Base-by-base conservation (phyloP, 2,888 invertebrate genomes). In the Heliconius cydno region DNA sequence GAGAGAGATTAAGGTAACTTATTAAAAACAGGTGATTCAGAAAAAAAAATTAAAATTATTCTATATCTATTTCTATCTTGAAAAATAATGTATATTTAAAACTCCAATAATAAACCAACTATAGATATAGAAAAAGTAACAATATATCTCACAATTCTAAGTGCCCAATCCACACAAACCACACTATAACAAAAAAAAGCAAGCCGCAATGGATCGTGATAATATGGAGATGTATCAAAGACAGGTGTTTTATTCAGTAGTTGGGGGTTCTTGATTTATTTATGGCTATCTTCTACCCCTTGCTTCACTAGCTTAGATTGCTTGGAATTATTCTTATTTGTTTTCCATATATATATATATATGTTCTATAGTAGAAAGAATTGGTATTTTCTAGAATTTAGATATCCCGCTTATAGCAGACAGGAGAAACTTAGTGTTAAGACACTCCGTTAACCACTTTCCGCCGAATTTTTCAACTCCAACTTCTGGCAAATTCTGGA, bases 231-330 rank as follows among this genome's bases (percentile, higher is more conserved):
- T 93, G 90, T 92, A 87, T 92, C 93, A 92, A 92, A 91, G 92
- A 92, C 91, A 90, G 87, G 87, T 93, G 88, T 91, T 92, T 93
- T 93, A 93, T 92, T 92, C 92, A 92, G 88, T 85, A 80, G 81
- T 85, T 85, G 83, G 86, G 70, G 70, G 85, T 84, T 86, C 82
- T 87, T 90, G 93, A 92, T 92, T 92, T 94, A 93, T 93, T 90
- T 88, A 90, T 88, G 86, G 87, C 88, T 88, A 87, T 88, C 88
- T 85, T 82, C 84, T 60, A 70, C 65, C 71, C 13, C 46, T 28
- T 78, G 34, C 70, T 73, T 76, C 70, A 75, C 46, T 66, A 66
- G 76, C 34, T 68, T 76, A 68, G 76, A 67, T 76, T 76, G 76
- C 30, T 67, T 28, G 46, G n/a, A 52, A 67, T 68, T 67, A 52